Evolutionary conservation across 2,888 invertebrate species (phyloP), one percentile per base, ranked within the genome.

Genomic region (Pocota personata): DNA sequence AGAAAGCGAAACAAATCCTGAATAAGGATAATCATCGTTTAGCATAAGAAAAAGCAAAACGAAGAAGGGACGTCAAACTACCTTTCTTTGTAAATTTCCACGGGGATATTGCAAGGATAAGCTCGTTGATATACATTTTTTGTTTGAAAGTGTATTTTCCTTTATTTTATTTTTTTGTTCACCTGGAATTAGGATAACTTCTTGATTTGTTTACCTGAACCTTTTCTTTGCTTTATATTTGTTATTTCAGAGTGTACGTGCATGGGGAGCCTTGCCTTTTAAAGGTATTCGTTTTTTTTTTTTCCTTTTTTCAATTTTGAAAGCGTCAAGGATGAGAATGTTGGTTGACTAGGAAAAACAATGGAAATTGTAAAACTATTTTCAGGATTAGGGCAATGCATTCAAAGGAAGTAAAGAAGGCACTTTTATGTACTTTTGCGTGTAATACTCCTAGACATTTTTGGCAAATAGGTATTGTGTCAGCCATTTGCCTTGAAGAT

Each of bases 11-110:
- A 37, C 62, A 73, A 55, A 57, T 66, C 58, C 66, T 57, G 48
- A 76, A 57, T 50, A 37, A 30, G 76, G 66, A 77, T 77, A 77
- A 77, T 77, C 76, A 67, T 67, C 67, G 58, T 67, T 77, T 77
- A 77, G 67, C 75, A 77, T 40, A 32, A 14, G 37, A 48, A 58
- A 27, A 37, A 30, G 30, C 8, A 12, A 6, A 35, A 4, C 10
- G 37, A 16, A 6, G 24, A 32, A 43, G 35, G 46, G 7, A 14
- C 16, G 14, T 6, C 16, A 48, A 66, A 27, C 66, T 58, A 67
- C 66, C 58, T 50, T 58, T 50, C 30, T 16, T 57, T 37, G 30
- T 58, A 58, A 35, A 10, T 76, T 76, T 76, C 48, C 48, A 76
- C 57, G 46, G 35, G 32, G 35, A 37, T 76, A 76, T 48, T 67